Evolutionary conservation across 2,888 invertebrate genomes (phyloP).

Genomic region (Elegia similella): DNA sequence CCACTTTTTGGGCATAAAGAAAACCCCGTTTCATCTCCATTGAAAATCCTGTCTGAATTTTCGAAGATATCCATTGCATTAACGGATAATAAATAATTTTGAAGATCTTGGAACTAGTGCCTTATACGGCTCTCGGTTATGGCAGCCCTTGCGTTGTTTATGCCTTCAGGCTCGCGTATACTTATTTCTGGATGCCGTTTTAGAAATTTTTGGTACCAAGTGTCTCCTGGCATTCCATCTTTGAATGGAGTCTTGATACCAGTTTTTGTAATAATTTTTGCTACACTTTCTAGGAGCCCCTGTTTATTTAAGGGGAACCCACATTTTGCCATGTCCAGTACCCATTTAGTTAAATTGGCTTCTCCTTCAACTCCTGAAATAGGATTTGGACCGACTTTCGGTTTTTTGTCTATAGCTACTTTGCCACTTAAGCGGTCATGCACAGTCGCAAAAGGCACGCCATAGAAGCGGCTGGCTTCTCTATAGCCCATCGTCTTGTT

Average conservation of each 20-base stretch:
- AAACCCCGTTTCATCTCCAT: slow-evolving; percentile 35
- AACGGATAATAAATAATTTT: slow-evolving; percentile 1
- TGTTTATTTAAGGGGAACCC: slow-evolving; percentile 40
- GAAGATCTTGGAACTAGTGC: slow-evolving; percentile 7
- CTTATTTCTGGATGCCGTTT: slow-evolving; percentile 25
- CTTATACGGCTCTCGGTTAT: not conserved
- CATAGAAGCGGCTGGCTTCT: slow-evolving; percentile 14
- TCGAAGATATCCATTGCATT: slow-evolving; percentile 14
- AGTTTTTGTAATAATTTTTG: slow-evolving; percentile 28
- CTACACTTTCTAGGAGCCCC: slow-evolving; percentile 33
- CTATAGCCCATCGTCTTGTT: slow-evolving; percentile 7
- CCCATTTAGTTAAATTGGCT: slow-evolving; percentile 34
- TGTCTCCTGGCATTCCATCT: slow-evolving; percentile 26
- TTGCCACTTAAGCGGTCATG: slow-evolving; percentile 16
- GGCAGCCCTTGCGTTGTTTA: slow-evolving; percentile 31
- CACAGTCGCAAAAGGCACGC: slow-evolving; percentile 14
- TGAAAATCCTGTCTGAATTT: slow-evolving; percentile 26
- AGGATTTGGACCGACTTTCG: slow-evolving; percentile 32
- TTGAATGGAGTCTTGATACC: slow-evolving; percentile 21
- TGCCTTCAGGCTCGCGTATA: slow-evolving; percentile 22
- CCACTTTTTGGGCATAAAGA: slow-evolving; percentile 31
- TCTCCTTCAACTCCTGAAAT: slow-evolving; percentile 30
- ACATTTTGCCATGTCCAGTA: slow-evolving; percentile 36
- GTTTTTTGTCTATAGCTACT: slow-evolving; percentile 26
- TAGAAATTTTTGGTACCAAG: slow-evolving; percentile 27